phyloP scores from a whole-genome alignment of 30 jellyfish, hydroid and myxozoan genomes.

The Aurelia coerulea region DNA sequence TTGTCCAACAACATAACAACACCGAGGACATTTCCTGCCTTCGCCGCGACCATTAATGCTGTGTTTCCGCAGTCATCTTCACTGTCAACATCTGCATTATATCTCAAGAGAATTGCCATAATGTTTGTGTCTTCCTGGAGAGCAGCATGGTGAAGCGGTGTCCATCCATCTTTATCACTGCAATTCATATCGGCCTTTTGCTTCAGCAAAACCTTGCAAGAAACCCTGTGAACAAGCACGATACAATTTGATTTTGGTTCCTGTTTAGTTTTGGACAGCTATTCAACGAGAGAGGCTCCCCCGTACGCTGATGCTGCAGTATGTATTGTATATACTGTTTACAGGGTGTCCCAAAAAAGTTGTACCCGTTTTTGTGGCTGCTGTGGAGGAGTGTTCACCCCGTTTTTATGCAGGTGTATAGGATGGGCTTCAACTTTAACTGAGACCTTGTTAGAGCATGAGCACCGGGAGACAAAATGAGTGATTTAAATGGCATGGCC shows the following conservation, averaged over 20 bases:
- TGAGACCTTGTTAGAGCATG: too few species aligned
- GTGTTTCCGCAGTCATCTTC: slow-evolving; percentile 53
- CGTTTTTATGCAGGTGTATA: too few species aligned
- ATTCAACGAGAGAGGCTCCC: too few species aligned
- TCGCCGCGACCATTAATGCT: slow-evolving; percentile 56
- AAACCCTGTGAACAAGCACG: neutral
- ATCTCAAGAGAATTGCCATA: slow-evolving; percentile 3
- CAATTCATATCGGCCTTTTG: slow-evolving; percentile 31
- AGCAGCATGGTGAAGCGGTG: slow-evolving; percentile 38
- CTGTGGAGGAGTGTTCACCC: too few species aligned
- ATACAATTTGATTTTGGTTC: neutral
- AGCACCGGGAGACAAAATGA: too few species aligned
- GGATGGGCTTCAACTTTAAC: too few species aligned
- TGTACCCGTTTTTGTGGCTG: too few species aligned
- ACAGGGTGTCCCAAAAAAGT: too few species aligned
- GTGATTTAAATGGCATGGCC: too few species aligned
- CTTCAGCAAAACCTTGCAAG: slow-evolving; percentile 4
- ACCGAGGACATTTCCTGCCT: slow-evolving; percentile 28
- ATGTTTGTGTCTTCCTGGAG: slow-evolving; percentile 6
- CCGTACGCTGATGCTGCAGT: too few species aligned
- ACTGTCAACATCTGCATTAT: slow-evolving; percentile 15
- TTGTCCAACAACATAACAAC: slow-evolving; percentile 34
- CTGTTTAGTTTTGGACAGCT: too few species aligned
- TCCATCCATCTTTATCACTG: slow-evolving; percentile 23
- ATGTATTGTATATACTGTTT: too few species aligned